Evolutionary conservation across 1,140 invertebrate genomes (phyloP), one percentile per base, ranked within the genome.

Genomic region (Scaptomyza pallida): DNA sequence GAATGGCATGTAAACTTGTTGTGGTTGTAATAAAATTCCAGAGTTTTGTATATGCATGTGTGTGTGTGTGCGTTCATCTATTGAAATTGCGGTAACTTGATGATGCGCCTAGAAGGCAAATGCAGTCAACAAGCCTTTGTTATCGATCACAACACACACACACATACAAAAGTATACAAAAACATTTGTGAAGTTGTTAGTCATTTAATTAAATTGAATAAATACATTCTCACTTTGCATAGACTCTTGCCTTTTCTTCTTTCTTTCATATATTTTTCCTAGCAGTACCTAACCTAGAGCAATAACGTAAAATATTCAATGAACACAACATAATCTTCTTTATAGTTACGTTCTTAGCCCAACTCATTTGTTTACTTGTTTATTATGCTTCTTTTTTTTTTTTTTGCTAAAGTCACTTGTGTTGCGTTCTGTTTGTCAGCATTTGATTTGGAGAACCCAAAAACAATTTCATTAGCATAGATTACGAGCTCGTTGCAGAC

Each of bases 401-500:
- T 37, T 35, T 37, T 35, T 16, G 10, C 41, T 19, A 19, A 19
- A 62, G 41, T 30, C 19, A 26, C 51, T 48, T 8, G 30, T 52
- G 44, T 19, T 65, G 54, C 37, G 5, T 71, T 41, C 44, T 55
- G 56, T 68, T 83, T 41, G 47, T 64, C 69, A 48, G 64, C 76
- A 76, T 76, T 80, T 69, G 78, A 72, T 77, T 81, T 82, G 69
- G 75, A 73, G 86, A 86, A 86, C 70, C 76, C 72, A 30, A 83
- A 77, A 86, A 85, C 80, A 85, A 81, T 85, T 85, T 85, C 80
- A 85, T 85, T 85, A 85, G 80, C 81, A 85, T 85, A 85, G 80
- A 86, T 85, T 85, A 85, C 81, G 82, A 85, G 80, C 26, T 73
- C 65, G 77, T 83, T 83, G 6, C 78, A 78, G 78, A 78, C 78